Evolutionary conservation across 2,888 invertebrate genomes (phyloP).

Genomic region (Rhamnusium bicolor): DNA sequence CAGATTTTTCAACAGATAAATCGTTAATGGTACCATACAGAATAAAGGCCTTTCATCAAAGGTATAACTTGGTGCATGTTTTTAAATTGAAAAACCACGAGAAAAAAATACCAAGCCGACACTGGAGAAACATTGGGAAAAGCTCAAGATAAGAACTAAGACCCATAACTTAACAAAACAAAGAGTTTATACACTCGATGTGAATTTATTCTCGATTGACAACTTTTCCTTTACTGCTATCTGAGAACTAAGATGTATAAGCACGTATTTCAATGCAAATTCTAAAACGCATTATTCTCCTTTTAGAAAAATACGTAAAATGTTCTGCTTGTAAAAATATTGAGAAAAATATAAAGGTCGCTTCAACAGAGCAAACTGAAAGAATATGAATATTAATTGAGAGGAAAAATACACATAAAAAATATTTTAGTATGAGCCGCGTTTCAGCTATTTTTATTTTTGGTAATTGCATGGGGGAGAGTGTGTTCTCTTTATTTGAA

Average conservation of each 20-base stretch:
- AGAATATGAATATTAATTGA: constrained; percentile 3
- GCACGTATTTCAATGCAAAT: constrained; percentile 28
- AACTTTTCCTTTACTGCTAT: constrained; percentile 21
- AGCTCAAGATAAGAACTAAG: constrained; percentile 17
- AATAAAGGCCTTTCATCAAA: too few species aligned
- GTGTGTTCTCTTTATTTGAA: background rate
- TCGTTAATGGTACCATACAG: too few species aligned
- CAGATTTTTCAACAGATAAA: too few species aligned
- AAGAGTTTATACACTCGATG: constrained; percentile 17
- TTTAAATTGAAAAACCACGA: too few species aligned
- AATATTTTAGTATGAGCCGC: background rate
- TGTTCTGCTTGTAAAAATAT: constrained; percentile 23
- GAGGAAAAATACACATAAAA: background rate
- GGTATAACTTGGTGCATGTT: too few species aligned
- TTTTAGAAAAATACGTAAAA: constrained; percentile 13
- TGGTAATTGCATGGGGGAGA: background rate
- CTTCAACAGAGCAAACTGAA: background rate
- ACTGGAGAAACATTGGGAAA: background rate
- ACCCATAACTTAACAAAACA: constrained; percentile 26
- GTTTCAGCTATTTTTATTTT: background rate
- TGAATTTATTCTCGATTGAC: constrained; percentile 30
- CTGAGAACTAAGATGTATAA: constrained; percentile 16
- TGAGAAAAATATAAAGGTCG: background rate
- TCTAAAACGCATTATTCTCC: constrained; percentile 20
- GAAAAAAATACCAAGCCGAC: background rate